Base-by-base conservation (phyloP, 2,797 vertebrate species). In the Meda fulgida region DNA sequence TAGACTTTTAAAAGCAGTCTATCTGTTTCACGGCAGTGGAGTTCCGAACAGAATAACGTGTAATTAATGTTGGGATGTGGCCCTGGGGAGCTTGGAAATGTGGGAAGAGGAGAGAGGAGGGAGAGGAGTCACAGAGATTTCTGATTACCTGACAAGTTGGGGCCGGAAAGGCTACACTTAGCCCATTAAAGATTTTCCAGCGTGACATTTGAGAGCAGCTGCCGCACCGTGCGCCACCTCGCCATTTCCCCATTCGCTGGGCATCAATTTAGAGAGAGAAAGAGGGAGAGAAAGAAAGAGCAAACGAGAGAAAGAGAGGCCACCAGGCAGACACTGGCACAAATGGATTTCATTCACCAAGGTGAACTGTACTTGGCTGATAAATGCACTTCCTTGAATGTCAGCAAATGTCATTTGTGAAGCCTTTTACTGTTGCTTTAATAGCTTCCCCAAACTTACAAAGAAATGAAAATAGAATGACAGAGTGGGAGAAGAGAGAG, bases 361-460 rank as follows among this genome's bases (percentile, higher is more conserved):
- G 97, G 97, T 95, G 96, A 97, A 95, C 96, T 95, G 96, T 97
- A 93, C 94, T 96, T 97, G 95, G 94, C 96, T 97, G 97, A 98
- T 99, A 98, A 99, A 98, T 97, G 96, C 95, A 96, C 96, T 97
- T 95, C 95, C 95, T 96, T 98, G 97, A 99, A 99, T 99, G 98
- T 98, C 98, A 99, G 97, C 96, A 99, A 99, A 99, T 99, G 98
- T 99, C 98, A 99, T 96, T 93, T 93, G 95, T 97, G 97, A 97
- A 98, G 96, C 97, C 97, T 97, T 98, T 99, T 98, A 95, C 96
- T 95, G 96, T 96, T 94, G 94, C 96, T 97, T 95, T 96, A 97
- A 97, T 96, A 96, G 96, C 96, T 96, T 94, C 94, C 94, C 91
- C 93, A 94, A 94, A 95, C 94, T 96, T 95, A 94, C 93, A 93